A percentile compares a stretch with the other conserved stretches of the same genome.
These are phyloP conservation scores for Mycetomoellerius zeteki DNA, from an alignment of 1,140 invertebrate species.

Conservation along the genomic window DNA sequence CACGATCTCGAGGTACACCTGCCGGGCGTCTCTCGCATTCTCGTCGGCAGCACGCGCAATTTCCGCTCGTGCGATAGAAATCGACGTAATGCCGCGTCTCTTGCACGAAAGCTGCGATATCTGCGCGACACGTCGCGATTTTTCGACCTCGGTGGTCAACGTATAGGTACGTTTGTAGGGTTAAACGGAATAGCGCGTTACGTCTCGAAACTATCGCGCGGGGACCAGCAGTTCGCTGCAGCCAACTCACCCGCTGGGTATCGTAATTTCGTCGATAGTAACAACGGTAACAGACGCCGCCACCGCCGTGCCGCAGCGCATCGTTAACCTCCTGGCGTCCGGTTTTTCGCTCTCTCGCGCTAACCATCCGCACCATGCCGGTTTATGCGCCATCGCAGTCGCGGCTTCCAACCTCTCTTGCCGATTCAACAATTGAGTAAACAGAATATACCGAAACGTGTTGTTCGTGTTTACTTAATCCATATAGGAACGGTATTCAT, in stretches of 20 bases:
- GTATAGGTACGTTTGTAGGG: neutral
- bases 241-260: slow-evolving; percentile 25
- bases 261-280: slow-evolving; percentile 56
- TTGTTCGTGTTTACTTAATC: slow-evolving; percentile 32
- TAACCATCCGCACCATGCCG: neutral
- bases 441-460: slow-evolving; percentile 19
- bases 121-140: slow-evolving; percentile 3
- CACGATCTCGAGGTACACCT: slow-evolving; percentile 20
- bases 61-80: slow-evolving; percentile 49
- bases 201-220: slow-evolving; percentile 52
- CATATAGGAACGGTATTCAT: slow-evolving; percentile 27
- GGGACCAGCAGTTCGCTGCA: slow-evolving; percentile 44
- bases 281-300: slow-evolving; percentile 42
- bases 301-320: neutral
- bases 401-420: slow-evolving; percentile 29
- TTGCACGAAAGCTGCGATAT: neutral
- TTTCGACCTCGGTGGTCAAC: slow-evolving; percentile 10
- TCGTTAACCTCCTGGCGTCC: neutral
- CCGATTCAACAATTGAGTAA: slow-evolving; percentile 31
- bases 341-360: slow-evolving; percentile 31
- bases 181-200: slow-evolving; percentile 32
- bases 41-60: slow-evolving; percentile 34
- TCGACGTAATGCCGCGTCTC: neutral
- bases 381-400: slow-evolving; percentile 48
- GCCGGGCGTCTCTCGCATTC: slow-evolving; percentile 1